Base-by-base conservation (phyloP, 2,113 vertebrate species). In the Cryptoleucopteryx plumbea region DNA sequence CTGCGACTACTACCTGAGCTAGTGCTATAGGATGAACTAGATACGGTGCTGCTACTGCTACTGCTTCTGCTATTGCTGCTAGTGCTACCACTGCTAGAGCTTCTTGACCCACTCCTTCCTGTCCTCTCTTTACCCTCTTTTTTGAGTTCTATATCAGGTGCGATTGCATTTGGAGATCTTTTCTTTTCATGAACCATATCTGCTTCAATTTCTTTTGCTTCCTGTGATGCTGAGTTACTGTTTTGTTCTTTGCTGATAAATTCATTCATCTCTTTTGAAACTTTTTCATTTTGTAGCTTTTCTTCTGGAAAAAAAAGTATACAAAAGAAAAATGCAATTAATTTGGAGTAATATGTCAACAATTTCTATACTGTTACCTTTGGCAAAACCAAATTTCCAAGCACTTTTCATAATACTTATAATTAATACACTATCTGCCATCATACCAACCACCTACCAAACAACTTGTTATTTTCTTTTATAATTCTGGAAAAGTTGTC, bases 1-100 rank as follows among this genome's bases (percentile, higher is more conserved):
- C 98, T 99, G 71, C 98, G 98, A 71, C 99, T 99, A 40, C 99
- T 99, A 20, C 98, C 98, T 56, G 99, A 99, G 95, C 99, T 99
- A 31, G 97, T 98, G 53, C 99, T 99, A 6, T 99, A 99, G 0
- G 99, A 99, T 40, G 99, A 99, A 50, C 99, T 99, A 73, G 99
- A 99, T 4, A 96, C 98, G 53, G 97, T 98, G 96, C 98, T 99
- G 97, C 98, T 99, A 74, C 98, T 98, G 90, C 99, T 99, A 36
- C 99, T 99, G 48, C 98, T 98, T 91, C 98, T 98, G 82, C 97
- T 99, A 89, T 98, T 98, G 96, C 98, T 98, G 91, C 98, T 98
- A 71, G 98, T 99, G 97, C 99, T 99, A 88, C 99, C 99, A 66
- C 99, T 99, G 86, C 98, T 99, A 29, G 99, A 99, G 85, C 98